Evolutionary conservation across 2,113 vertebrate species (phyloP).

Genomic region (Cariama cristata): DNA sequence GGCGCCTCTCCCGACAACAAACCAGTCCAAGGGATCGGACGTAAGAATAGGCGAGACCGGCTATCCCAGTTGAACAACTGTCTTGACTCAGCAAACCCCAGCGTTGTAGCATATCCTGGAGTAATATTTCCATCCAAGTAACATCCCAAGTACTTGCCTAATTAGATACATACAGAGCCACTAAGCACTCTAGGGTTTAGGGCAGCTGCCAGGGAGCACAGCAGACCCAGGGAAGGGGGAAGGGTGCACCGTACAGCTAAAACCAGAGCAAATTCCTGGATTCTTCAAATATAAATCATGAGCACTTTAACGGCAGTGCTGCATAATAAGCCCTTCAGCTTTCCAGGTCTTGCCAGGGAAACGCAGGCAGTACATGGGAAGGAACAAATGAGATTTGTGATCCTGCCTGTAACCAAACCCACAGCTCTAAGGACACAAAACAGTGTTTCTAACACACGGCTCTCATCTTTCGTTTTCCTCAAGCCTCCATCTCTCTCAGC

Average conservation of each 20-base stretch:
- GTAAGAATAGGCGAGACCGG: background rate
- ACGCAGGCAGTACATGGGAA: background rate
- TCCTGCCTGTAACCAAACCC: background rate
- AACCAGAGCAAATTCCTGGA: constrained; percentile 47
- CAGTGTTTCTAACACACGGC: rapidly evolving
- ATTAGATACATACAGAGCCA: constrained; percentile 40
- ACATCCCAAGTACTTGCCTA: constrained; percentile 9
- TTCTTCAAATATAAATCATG: constrained; percentile 55
- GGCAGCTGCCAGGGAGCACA: constrained; percentile 46
- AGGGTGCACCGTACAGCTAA: background rate
- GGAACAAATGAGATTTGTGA: constrained; percentile 15
- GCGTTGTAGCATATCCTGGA: background rate
- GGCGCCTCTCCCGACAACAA: background rate
- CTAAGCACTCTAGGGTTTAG: background rate
- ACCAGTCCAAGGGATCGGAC: background rate
- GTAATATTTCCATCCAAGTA: constrained; percentile 43
- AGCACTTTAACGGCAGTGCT: background rate
- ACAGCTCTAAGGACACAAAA: background rate
- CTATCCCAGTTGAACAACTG: background rate
- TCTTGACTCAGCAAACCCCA: constrained; percentile 41
- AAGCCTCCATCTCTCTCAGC: background rate
- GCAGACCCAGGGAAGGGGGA: constrained; percentile 30
- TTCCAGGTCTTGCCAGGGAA: constrained; percentile 18
- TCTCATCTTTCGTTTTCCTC: background rate
- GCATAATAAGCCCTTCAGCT: constrained; percentile 28